Base-by-base conservation (phyloP, 92 coral and sea anemone genomes). In the Pocillopora meandrina region DNA sequence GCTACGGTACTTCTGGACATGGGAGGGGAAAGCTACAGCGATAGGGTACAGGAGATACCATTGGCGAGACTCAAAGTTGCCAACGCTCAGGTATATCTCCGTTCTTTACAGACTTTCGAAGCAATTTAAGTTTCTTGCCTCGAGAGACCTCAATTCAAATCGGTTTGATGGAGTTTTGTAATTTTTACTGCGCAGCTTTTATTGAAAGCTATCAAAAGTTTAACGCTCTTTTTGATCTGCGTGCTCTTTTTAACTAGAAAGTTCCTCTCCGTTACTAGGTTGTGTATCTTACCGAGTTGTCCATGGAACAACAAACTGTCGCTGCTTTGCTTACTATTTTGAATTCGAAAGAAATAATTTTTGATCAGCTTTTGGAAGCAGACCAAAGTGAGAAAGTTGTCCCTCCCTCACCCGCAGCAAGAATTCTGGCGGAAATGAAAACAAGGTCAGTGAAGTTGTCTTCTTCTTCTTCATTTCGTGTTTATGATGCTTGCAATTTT, bases 361-460 rank as follows among this genome's bases (percentile, higher is more conserved):
- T 61, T 12, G 65, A 56, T 70, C 68, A 56, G 35, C 61, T 82
- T 42, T 56, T 75, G 18, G 69, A 63, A 8, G 71, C 0, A 34
- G 82, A 76, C 18, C 47, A 34, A 5, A 42, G 77, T 34, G 87
- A 72, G 75, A 12, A 36, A 26, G 1, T 60, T 77, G 56, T 86
- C 75, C 16, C 74, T 5, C 70, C 78, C 26, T 89, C 93, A 15
- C 79, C 88, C 56, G 90, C 93, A 33, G 89, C 93, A 15, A 86
- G 98, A 52, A 83, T 92, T 36, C 85, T 96, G 86, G 92, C 95
- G 67, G 98, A 96, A 86, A 87, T 96, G 12, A 96, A 92, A 82
- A 89, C 96, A 35, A 94, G 98, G 98, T 94, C 13, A 56, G 87
- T 35, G 42, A 42, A 42, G 52, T 3, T 3, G 52, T 42, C 8